Evolutionary conservation across 2,888 invertebrate species (phyloP).

Genomic region (Xylocampa areola): DNA sequence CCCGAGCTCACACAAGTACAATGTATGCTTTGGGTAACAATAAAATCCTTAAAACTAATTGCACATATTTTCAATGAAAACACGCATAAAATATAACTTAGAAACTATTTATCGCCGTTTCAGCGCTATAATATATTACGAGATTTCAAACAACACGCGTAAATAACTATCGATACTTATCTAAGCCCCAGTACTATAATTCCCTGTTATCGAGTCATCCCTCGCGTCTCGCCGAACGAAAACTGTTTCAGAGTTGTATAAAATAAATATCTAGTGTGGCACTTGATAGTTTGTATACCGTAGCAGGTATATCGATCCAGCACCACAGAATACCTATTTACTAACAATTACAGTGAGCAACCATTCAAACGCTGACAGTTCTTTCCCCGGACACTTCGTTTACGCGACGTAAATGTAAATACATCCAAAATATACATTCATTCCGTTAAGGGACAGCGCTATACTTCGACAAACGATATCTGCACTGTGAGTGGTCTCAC

Average conservation of each 20-base stretch:
- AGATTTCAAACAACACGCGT: constrained; percentile 89
- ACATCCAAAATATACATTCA: constrained; percentile 88
- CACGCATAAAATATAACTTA: constrained; percentile 84
- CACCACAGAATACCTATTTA: constrained; percentile 83
- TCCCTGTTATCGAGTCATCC: constrained; percentile 79
- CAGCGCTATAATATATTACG: constrained; percentile 85
- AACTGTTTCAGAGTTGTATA: constrained; percentile 70
- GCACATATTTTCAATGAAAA: constrained; percentile 84
- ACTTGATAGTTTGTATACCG: constrained; percentile 75
- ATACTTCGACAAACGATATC: constrained; percentile 65
- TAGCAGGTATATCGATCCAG: constrained; percentile 71
- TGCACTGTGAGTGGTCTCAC: constrained; percentile 71
- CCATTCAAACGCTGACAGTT: constrained; percentile 80
- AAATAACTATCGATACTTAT: constrained; percentile 78
- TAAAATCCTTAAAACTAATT: constrained; percentile 82
- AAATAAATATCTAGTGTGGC: constrained; percentile 86
- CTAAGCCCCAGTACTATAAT: constrained; percentile 79
- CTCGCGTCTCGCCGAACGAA: constrained; percentile 62
- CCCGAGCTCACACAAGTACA: constrained; percentile 71
- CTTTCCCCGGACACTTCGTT: constrained; percentile 70
- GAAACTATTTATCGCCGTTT: constrained; percentile 75
- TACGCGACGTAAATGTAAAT: constrained; percentile 77
- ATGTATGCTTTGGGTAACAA: constrained; percentile 87
- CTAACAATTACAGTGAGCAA: constrained; percentile 87
- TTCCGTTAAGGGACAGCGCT: constrained; percentile 75